Evolutionary conservation across 2,113 vertebrate species (phyloP), one percentile per base, ranked within the genome.

Genomic region (Hepsetus odoe): DNA sequence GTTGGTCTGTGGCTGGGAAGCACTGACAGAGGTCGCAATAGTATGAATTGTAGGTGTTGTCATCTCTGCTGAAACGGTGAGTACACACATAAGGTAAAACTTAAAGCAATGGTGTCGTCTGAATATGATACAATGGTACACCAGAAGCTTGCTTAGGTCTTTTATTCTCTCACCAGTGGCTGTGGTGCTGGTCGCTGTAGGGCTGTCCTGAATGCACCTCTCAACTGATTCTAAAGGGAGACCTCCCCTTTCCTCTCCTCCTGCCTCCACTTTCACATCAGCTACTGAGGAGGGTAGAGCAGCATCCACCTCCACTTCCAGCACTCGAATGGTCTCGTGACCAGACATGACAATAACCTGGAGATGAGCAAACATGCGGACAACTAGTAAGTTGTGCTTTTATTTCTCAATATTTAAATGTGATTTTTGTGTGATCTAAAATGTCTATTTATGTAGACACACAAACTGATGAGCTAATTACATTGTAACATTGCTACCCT

Each of bases 291-390:
- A 82, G 0, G 93, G 91, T 40, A 93, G 84, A 28, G 92, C 88
- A 0, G 91, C 67, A 1, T 98, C 97, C 26, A 98, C 97, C 11
- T 95, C 96, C 5, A 97, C 95, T 86, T 98, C 96, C 65, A 98
- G 90, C 77, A 98, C 96, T 1, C 97, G 93, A 87, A 98, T 98
- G 24, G 96, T 98, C 89, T 98, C 97, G 3, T 99, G 96, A 82
- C 96, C 85, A 55, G 97, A 97, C 97, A 99, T 98, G 87, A 98
- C 96, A 80, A 98, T 98, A 72, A 98, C 96, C 97, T 99, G 90
- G 10, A 74, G 72, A 28, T 22, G 51, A 30, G 26, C 2, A 5
- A 66, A 40, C 42, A 49, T 6, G 24, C 38, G 14, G 5, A 51
- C n/a, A n/a, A n/a, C n/a, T n/a, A n/a, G n/a, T n/a, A n/a, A n/a